phyloP scores from a whole-genome alignment of 1,140 invertebrate species.

The Helicoverpa zea region DNA sequence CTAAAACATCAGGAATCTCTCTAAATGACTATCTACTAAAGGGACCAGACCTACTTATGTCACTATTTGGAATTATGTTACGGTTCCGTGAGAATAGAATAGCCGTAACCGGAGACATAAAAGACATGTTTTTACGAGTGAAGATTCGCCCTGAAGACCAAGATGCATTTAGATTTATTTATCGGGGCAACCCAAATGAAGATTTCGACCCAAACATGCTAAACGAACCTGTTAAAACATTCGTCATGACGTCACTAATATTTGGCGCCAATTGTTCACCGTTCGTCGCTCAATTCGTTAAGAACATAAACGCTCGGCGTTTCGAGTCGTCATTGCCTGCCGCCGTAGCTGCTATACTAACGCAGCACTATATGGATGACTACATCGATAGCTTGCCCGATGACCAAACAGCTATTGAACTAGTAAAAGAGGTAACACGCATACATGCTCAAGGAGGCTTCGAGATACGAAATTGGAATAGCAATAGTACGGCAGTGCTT shows the following conservation, averaged over 20 bases:
- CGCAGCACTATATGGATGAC: constrained; percentile 73
- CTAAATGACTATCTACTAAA: constrained; percentile 63
- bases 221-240: constrained; percentile 27
- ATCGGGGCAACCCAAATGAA: neutral
- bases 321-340: constrained; percentile 57
- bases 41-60: constrained; percentile 60
- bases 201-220: too few species aligned
- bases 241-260: constrained; percentile 61
- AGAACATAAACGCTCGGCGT: constrained; percentile 65
- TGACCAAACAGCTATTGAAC: constrained; percentile 52
- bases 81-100: constrained; percentile 61
- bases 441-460: constrained; percentile 63
- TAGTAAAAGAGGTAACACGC: constrained; percentile 55
- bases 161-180: constrained; percentile 58
- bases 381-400: constrained; percentile 60
- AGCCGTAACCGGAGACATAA: constrained; percentile 58
- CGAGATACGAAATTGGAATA: constrained; percentile 52
- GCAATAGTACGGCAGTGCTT: constrained; percentile 49
- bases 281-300: constrained; percentile 65
- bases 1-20: constrained; percentile 43
- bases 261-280: constrained; percentile 66
- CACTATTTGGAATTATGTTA: constrained; percentile 61
- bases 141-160: constrained; percentile 51
- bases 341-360: constrained; percentile 55
- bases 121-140: constrained; percentile 59